phyloP scores from a whole-genome alignment of 2,113 vertebrate species.

The Peromyscus leucopus region DNA sequence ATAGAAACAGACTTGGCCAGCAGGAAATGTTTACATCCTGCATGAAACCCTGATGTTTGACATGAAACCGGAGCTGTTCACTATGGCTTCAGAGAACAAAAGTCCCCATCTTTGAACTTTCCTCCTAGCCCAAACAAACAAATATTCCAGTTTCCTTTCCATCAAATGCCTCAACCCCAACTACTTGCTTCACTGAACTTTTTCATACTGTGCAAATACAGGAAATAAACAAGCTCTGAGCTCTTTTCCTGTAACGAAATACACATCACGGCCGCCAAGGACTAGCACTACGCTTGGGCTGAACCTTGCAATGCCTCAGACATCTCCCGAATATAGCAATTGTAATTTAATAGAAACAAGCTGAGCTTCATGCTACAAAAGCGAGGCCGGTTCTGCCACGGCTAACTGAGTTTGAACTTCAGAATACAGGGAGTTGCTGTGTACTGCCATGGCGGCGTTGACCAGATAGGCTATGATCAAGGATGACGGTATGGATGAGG shows the following conservation, averaged over 20 bases:
- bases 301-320: neutral
- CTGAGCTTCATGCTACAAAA: neutral
- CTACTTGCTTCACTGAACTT: slow-evolving; percentile 47
- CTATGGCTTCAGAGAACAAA: slow-evolving; percentile 72
- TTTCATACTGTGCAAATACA: slow-evolving; percentile 12
- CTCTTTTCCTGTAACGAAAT: neutral
- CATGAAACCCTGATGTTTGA: slow-evolving; percentile 77
- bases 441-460: neutral
- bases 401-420: slow-evolving; percentile 6
- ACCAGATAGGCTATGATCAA: neutral
- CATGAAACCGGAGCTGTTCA: slow-evolving; percentile 72
- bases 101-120: slow-evolving; percentile 67
- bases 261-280: neutral
- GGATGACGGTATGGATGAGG: neutral
- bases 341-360: neutral
- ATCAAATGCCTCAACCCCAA: neutral
- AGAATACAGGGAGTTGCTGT: neutral
- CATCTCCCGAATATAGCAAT: neutral
- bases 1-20: slow-evolving; percentile 86
- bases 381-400: neutral
- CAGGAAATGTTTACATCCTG: slow-evolving; percentile 86
- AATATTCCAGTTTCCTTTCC: slow-evolving; percentile 63
- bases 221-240: slow-evolving; percentile 43
- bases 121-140: slow-evolving; percentile 64
- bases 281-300: neutral